Percentiles rank a stretch among this genome's conserved stretches.
phyloP scores from a whole-genome alignment of 1,140 invertebrate genomes.

The Pseudobourletiella spinata region DNA sequence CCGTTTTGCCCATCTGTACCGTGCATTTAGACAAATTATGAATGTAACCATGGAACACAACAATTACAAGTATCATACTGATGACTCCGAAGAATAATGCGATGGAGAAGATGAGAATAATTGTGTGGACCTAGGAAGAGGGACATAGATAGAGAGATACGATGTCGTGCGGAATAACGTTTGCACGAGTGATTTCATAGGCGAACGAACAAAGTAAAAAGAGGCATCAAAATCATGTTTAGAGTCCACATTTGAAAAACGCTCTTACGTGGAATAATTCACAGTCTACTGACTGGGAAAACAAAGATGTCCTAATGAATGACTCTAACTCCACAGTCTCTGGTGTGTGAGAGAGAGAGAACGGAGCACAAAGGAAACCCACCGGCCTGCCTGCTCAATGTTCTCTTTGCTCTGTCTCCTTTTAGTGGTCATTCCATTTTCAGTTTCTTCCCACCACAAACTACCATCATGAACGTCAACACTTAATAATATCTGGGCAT shows the following conservation, averaged over 20 bases:
- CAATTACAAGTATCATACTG: slow-evolving; percentile 13
- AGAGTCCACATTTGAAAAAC: slow-evolving; percentile 25
- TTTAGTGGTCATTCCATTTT: background rate
- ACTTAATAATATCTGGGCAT: background rate
- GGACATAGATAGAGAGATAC: slow-evolving; percentile 13
- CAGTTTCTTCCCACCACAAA: background rate
- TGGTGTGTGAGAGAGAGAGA: too few species aligned
- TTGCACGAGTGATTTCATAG: slow-evolving; percentile 31
- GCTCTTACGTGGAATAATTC: slow-evolving; percentile 21
- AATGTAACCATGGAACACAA: slow-evolving; percentile 7
- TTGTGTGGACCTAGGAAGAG: background rate
- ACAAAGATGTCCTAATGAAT: slow-evolving; percentile 33
- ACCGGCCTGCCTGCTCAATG: too few species aligned
- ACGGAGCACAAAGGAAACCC: too few species aligned
- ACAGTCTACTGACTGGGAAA: slow-evolving; percentile 30
- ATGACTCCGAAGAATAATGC: slow-evolving; percentile 8
- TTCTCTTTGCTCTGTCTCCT: too few species aligned
- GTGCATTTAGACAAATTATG: slow-evolving; percentile 9
- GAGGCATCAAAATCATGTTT: slow-evolving; percentile 27
- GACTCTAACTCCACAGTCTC: slow-evolving; percentile 12
- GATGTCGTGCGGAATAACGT: slow-evolving; percentile 42
- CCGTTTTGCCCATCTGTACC: background rate
- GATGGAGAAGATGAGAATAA: background rate
- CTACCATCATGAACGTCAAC: too few species aligned
- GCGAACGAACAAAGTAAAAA: slow-evolving; percentile 29